These are phyloP conservation scores for Cyrtonyx montezumae DNA, from an alignment of 2,113 vertebrate genomes.

Conservation along the genomic window DNA sequence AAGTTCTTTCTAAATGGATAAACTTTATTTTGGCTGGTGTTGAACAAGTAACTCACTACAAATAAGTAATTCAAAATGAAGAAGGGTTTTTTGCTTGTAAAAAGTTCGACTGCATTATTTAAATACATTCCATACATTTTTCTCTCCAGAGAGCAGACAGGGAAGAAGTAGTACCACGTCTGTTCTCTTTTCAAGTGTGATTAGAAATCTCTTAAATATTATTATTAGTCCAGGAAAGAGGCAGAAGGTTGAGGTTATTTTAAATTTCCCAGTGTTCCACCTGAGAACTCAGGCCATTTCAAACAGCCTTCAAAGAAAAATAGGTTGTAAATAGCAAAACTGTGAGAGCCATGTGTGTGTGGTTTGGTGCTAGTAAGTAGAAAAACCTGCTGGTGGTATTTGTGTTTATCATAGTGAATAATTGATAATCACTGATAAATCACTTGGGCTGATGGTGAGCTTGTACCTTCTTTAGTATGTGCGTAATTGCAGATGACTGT, in stretches of 20 bases:
- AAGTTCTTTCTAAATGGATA: slow-evolving; percentile 43
- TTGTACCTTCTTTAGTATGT: not conserved
- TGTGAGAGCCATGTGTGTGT: not conserved
- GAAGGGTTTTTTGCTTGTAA: slow-evolving; percentile 5
- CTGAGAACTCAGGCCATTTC: not conserved
- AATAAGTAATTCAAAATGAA: slow-evolving; percentile 51
- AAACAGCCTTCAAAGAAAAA: not conserved
- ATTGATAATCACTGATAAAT: not conserved
- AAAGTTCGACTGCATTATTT: slow-evolving; percentile 36
- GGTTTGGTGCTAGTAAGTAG: not conserved
- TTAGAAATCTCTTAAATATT: not conserved
- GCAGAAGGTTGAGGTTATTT: not conserved
- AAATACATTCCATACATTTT: slow-evolving; percentile 46
- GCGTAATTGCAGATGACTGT: not conserved
- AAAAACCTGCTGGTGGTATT: not conserved
- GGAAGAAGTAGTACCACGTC: not conserved
- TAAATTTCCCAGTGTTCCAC: not conserved
- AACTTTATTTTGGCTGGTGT: slow-evolving; percentile 49
- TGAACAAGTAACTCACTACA: slow-evolving; percentile 31
- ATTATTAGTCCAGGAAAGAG: not conserved
- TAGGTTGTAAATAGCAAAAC: not conserved
- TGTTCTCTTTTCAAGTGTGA: not conserved
- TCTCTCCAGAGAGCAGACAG: not conserved
- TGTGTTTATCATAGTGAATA: not conserved
- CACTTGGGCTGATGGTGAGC: not conserved